A percentile compares a stretch with the other conserved stretches of the same genome.
These are phyloP conservation scores for Palythoa grandis DNA, from an alignment of 92 coral and sea anemone species.

Conservation along the genomic window DNA sequence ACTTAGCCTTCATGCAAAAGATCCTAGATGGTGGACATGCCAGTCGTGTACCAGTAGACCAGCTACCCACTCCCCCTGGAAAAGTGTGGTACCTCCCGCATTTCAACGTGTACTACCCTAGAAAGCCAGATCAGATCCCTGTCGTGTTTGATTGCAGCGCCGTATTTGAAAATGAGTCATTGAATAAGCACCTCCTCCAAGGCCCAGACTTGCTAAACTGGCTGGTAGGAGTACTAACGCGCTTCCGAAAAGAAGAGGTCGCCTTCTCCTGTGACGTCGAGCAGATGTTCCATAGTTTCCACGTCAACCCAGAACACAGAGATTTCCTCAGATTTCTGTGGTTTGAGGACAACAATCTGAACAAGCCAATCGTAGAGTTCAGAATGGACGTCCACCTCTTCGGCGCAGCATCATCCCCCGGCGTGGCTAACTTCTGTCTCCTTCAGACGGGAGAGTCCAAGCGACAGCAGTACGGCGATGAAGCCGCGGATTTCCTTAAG, in stretches of 20 bases:
- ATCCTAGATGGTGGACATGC: constrained; percentile 52
- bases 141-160: constrained; percentile 67
- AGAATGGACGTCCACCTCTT: constrained; percentile 63
- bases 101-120: constrained; percentile 44
- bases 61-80: constrained; percentile 26
- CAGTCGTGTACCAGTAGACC: constrained; percentile 42
- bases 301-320: constrained; percentile 43
- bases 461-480: constrained; percentile 48
- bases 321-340: constrained; percentile 47
- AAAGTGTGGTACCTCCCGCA: constrained; percentile 59
- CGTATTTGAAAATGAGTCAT: constrained; percentile 36
- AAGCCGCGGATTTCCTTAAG: constrained; percentile 57
- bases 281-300: constrained; percentile 45
- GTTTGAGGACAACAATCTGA: constrained; percentile 33
- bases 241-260: constrained; percentile 41
- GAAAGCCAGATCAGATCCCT: constrained; percentile 50
- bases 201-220: constrained; percentile 57
- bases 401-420: constrained; percentile 63
- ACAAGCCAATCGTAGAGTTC: constrained; percentile 40
- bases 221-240: constrained; percentile 44
- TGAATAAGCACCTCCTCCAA: constrained; percentile 55
- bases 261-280: constrained; percentile 48
- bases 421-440: constrained; percentile 66
- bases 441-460: constrained; percentile 55
- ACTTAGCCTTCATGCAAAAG: constrained; percentile 60